Evolutionary conservation across 2,113 vertebrate species (phyloP), one percentile per base, ranked within the genome.

Genomic region (Chionis minor): DNA sequence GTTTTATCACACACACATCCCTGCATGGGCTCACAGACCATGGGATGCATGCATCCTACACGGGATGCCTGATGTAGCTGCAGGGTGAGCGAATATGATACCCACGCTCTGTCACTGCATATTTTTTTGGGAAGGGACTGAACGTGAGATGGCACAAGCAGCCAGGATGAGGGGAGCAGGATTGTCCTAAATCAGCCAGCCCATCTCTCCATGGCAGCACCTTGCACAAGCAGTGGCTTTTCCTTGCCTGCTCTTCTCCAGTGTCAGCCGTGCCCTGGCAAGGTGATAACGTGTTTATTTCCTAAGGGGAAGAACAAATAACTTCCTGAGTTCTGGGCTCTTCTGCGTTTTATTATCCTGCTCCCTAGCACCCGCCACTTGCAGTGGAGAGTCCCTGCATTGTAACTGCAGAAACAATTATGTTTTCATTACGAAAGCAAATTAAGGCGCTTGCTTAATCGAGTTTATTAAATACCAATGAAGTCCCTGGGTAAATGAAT

Each of bases 401-500:
- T 86, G 91, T 88, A 81, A 81, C 96, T 91, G 96, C 96, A 95
- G 94, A 94, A 96, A 96, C 94, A 97, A 96, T 97, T 97, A 96
- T 96, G 95, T 95, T 97, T 97, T 94, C 95, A 97, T 97, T 97
- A 96, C 66, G 32, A 94, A 96, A 97, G 95, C 96, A 97, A 97
- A 97, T 97, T 89, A 97, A 97, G 96, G 97, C 70, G 26, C 92
- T 88, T 94, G 96, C 96, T 96, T 97, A 97, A 97, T 95, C 52
- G 90, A 96, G 94, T 97, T 97, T 96, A 97, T 97, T 97, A 97
- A 97, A 97, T 96, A 97, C 94, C 92, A 96, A 10, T 94, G 94
- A 94, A 90, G 84, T 97, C 96, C 94, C 90, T 90, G 88, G 94
- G 92, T 86, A 84, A 96, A 95, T 58, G 85, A 85, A 90, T 45